phyloP scores from a whole-genome alignment of 2,113 vertebrate genomes.

The Lycaon pictus region DNA sequence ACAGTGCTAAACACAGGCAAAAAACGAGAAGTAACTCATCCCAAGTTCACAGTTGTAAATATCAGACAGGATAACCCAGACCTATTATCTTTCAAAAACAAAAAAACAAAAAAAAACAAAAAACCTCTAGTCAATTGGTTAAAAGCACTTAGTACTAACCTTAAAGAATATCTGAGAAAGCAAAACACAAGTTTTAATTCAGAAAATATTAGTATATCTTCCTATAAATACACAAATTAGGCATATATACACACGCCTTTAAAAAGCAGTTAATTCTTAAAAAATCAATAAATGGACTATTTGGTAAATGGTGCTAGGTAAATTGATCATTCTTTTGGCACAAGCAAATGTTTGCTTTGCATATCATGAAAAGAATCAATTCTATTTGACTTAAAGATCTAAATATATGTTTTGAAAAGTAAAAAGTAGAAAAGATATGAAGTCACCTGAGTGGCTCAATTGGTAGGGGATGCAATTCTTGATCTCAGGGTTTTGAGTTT shows the following conservation, averaged over 20 bases:
- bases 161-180: neutral
- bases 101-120: neutral
- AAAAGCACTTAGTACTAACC: neutral
- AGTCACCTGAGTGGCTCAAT: neutral
- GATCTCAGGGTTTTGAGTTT: neutral
- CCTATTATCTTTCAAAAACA: neutral
- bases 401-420: slow-evolving; percentile 1
- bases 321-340: neutral
- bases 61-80: neutral
- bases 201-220: neutral
- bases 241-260: neutral
- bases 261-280: neutral
- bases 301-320: neutral
- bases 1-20: neutral
- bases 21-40: neutral
- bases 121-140: neutral
- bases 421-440: neutral
- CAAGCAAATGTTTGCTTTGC: neutral
- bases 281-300: neutral
- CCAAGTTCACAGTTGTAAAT: neutral
- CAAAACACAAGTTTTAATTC: neutral
- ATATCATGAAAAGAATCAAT: neutral
- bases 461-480: neutral
- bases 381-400: neutral
- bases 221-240: neutral